A percentile compares a stretch with the other conserved stretches of the same genome.
Evolutionary conservation across 2,888 invertebrate genomes (phyloP).

Genomic region (Orchesellides sinensis): DNA sequence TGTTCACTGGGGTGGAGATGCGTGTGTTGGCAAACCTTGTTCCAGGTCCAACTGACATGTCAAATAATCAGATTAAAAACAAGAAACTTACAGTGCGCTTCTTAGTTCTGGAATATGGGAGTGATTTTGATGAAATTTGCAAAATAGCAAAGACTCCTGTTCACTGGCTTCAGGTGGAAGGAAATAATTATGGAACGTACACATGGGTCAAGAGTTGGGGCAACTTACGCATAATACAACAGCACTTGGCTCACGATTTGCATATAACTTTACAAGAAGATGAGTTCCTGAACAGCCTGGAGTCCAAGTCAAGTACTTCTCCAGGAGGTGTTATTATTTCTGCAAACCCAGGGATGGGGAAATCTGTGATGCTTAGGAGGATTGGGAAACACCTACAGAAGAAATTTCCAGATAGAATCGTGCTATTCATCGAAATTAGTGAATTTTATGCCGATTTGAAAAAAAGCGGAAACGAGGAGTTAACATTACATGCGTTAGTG

Average conservation of each 20-base stretch:
- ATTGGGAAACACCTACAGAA: background rate
- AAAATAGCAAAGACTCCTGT: background rate
- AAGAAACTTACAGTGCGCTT: background rate
- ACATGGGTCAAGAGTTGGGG: background rate
- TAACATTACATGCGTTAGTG: background rate
- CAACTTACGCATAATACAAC: background rate
- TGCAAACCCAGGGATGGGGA: slow-evolving; percentile 15
- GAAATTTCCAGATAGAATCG: background rate
- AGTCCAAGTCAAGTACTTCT: background rate
- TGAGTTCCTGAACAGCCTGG: background rate
- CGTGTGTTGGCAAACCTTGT: background rate
- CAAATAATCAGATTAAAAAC: background rate
- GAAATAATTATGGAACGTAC: background rate
- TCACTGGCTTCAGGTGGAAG: background rate
- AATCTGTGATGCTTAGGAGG: background rate
- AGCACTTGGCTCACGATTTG: background rate
- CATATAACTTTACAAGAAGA: background rate
- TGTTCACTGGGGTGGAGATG: background rate
- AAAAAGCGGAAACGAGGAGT: background rate
- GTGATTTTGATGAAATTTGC: background rate
- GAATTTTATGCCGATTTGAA: background rate
- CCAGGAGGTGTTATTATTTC: background rate
- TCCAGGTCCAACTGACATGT: background rate
- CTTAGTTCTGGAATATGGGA: background rate
- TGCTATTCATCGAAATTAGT: background rate